Conservation (phyloP, 2,797 vertebrate species). For the Liasis olivaceus region DNA sequence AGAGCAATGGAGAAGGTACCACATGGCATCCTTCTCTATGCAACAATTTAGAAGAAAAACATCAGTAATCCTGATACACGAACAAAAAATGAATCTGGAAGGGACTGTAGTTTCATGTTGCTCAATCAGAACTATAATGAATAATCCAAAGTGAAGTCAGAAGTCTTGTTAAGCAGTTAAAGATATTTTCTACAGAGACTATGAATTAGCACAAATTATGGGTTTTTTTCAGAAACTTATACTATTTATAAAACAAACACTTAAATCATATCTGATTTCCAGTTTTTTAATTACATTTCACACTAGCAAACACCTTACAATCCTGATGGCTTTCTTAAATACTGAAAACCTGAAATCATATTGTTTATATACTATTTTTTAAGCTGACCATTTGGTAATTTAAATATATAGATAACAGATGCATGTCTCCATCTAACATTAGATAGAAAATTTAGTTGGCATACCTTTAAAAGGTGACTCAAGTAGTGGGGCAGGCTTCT, state of each 20-base stretch:
- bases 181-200: conserved; percentile 33
- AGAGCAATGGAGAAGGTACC: conserved; percentile 2
- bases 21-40: conserved; percentile 3
- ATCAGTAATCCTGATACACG: conserved; percentile 30
- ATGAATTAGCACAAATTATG: conserved; percentile 38
- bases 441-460: conserved; percentile 57
- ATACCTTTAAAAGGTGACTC: conserved; percentile 97
- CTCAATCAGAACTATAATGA: conserved; percentile 16
- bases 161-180: conserved; percentile 37
- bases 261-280: conserved; percentile 37
- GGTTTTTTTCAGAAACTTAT: conserved; percentile 44
- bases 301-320: conserved; percentile 19
- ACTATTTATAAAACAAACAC: conserved; percentile 26
- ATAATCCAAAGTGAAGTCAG: conserved; percentile 37
- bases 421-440: conserved; percentile 51
- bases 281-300: conserved; percentile 44
- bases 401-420: conserved; percentile 37
- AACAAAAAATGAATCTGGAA: conserved; percentile 52
- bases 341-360: conserved; percentile 24
- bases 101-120: conserved; percentile 46
- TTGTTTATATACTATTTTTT: conserved; percentile 28
- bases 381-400: conserved; percentile 51
- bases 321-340: conserved; percentile 26
- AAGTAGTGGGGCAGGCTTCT: conserved; percentile 93
- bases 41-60: conserved; percentile 32